These are phyloP conservation scores for Archilochus colubris DNA, from an alignment of 2,113 vertebrate genomes.

Conservation along the genomic window DNA sequence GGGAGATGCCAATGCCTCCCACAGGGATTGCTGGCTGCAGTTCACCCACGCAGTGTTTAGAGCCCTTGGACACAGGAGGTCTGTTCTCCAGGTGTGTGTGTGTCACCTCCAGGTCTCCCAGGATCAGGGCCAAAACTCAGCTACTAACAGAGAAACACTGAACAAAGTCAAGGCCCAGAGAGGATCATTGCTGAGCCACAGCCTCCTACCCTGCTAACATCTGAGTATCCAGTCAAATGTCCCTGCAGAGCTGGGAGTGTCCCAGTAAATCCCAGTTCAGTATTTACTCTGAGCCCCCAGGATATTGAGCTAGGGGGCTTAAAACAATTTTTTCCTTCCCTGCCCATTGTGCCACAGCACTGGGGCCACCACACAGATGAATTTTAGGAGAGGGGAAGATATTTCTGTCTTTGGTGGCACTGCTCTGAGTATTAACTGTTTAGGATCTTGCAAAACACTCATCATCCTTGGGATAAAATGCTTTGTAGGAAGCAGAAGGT, in stretches of 20 bases:
- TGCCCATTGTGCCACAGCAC: neutral
- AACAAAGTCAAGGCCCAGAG: neutral
- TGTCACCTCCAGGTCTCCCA: neutral
- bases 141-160: neutral
- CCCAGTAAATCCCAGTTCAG: neutral
- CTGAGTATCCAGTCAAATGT: neutral
- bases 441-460: neutral
- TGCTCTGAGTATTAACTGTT: neutral
- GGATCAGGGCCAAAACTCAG: neutral
- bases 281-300: neutral
- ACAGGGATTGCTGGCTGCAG: neutral
- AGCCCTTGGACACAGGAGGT: neutral
- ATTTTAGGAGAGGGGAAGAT: neutral
- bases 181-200: neutral
- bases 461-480: neutral
- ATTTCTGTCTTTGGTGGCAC: neutral
- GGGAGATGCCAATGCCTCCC: neutral
- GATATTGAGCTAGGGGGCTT: rapidly evolving
- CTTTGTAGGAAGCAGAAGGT: neutral
- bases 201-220: neutral
- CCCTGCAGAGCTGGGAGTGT: neutral
- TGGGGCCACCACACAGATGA: neutral
- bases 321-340: neutral
- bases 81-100: neutral
- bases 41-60: rapidly evolving